These are phyloP conservation scores for Nothura maculosa DNA, from an alignment of 2,797 vertebrate species.

Conservation along the genomic window DNA sequence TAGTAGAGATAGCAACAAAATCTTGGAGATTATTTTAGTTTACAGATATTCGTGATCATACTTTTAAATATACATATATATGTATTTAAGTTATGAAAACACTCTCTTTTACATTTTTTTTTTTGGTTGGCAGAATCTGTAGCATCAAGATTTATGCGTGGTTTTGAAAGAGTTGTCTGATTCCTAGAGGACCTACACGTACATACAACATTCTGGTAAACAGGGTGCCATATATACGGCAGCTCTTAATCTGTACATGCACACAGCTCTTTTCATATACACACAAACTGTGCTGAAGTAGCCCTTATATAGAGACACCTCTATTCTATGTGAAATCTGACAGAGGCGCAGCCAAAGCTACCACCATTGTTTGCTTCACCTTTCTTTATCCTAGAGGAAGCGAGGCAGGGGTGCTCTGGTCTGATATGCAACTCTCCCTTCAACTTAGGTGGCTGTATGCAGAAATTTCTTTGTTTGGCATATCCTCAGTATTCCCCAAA, in stretches of 20 bases:
- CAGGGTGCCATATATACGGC: accelerated
- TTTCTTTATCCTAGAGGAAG: neutral
- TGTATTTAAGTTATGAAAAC: neutral
- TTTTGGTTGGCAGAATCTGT: neutral
- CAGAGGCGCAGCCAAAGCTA: neutral
- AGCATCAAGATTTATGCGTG: neutral
- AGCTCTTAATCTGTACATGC: neutral
- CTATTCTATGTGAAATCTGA: accelerated
- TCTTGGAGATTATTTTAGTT: neutral
- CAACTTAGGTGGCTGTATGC: accelerated
- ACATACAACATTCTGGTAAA: neutral
- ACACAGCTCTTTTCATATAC: neutral
- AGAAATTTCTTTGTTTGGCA: neutral
- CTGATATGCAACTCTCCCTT: accelerated
- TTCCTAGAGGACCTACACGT: neutral
- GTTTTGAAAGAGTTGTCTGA: neutral
- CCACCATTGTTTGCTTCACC: neutral
- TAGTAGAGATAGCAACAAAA: conserved; percentile 4
- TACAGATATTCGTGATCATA: accelerated
- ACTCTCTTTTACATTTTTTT: neutral
- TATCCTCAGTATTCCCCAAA: neutral
- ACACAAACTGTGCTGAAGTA: neutral
- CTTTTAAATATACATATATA: neutral
- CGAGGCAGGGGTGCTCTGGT: accelerated
- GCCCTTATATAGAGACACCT: neutral